A percentile compares a stretch with the other conserved stretches of the same genome.
Conservation (phyloP, 2,797 vertebrate genomes). For the Squalus acanthias region DNA sequence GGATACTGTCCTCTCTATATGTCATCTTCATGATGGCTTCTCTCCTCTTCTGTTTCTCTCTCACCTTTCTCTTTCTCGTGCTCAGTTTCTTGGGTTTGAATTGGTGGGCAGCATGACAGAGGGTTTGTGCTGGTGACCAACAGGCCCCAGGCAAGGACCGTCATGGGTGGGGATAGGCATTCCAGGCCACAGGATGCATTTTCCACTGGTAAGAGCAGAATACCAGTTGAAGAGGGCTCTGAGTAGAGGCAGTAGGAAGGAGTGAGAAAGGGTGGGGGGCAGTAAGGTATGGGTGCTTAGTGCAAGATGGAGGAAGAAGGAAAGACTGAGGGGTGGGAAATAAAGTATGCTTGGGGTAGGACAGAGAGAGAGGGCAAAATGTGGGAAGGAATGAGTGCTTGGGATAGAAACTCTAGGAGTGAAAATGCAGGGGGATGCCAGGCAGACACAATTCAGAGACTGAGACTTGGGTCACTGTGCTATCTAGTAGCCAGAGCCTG, state of each 20-base stretch:
- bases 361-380: neutral
- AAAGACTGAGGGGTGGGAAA: neutral
- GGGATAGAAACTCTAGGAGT: neutral
- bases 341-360: neutral
- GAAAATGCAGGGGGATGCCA: neutral
- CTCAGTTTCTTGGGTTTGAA: neutral
- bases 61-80: neutral
- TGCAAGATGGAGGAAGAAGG: neutral
- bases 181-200: neutral
- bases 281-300: neutral
- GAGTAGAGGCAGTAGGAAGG: neutral
- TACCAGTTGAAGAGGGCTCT: neutral
- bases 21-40: neutral
- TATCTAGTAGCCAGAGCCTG: neutral
- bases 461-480: neutral
- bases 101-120: neutral
- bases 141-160: neutral
- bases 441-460: neutral
- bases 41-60: neutral
- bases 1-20: neutral
- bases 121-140: neutral
- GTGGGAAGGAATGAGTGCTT: neutral
- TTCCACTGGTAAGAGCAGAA: neutral
- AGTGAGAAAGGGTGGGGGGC: neutral
- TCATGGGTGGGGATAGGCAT: neutral